Percentiles rank a stretch among this genome's conserved stretches.
These are phyloP conservation scores for Drosophila asahinai DNA, from an alignment of 1,140 invertebrate genomes.

Conservation along the genomic window DNA sequence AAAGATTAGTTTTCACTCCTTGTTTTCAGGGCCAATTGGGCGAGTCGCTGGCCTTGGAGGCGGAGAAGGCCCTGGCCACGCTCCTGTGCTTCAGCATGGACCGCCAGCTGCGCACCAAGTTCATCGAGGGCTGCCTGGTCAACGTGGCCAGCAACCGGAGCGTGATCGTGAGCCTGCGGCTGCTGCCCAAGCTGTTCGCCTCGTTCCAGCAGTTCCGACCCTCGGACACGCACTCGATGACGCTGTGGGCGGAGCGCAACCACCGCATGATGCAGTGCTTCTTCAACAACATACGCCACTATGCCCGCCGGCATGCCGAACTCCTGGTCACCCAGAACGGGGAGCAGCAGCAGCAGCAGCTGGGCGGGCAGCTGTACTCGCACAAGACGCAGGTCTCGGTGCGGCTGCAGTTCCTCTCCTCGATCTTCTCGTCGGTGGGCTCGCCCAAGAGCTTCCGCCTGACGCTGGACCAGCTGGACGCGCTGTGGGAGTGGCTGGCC, in stretches of 20 bases:
- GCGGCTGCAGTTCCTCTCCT: constrained; percentile 95
- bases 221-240: constrained; percentile 92
- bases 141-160: constrained; percentile 95
- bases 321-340: constrained; percentile 64
- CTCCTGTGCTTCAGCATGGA: constrained; percentile 96
- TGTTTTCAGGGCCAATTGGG: constrained; percentile 90
- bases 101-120: constrained; percentile 95
- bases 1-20: not conserved
- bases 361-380: constrained; percentile 88
- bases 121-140: constrained; percentile 96
- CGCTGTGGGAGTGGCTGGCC: constrained; percentile 95
- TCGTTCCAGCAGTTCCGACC: constrained; percentile 96
- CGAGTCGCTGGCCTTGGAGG: constrained; percentile 94
- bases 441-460: constrained; percentile 95
- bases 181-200: constrained; percentile 95
- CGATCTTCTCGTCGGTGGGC: constrained; percentile 95
- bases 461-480: constrained; percentile 95
- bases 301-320: constrained; percentile 84
- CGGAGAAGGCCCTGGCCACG: constrained; percentile 95
- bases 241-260: constrained; percentile 95
- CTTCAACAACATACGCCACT: constrained; percentile 93
- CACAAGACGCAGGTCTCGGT: constrained; percentile 96
- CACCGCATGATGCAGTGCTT: constrained; percentile 96
- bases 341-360: constrained; percentile 64
- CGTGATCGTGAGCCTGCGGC: constrained; percentile 93